Percentiles rank a stretch among this genome's conserved stretches.
Conservation (phyloP, 2,888 invertebrate species). For the Drosophila fungiperda region DNA sequence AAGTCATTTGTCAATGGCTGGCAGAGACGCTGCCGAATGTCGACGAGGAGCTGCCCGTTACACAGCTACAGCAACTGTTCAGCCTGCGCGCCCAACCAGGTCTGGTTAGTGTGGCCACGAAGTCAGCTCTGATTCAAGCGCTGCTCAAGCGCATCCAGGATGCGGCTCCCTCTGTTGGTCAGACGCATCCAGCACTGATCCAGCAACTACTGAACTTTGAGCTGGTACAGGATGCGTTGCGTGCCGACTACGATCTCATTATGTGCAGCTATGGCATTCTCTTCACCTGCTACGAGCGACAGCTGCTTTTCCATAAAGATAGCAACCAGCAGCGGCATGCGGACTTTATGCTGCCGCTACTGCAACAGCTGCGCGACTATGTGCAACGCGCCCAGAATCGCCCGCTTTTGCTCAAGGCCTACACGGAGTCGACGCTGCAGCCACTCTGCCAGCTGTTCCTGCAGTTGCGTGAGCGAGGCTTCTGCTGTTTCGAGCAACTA, state of each 20-base stretch:
- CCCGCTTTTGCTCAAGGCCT: constrained; percentile 47
- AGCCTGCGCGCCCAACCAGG: constrained; percentile 79
- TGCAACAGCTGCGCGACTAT: constrained; percentile 68
- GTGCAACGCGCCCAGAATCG: constrained; percentile 68
- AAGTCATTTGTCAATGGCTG: constrained; percentile 81
- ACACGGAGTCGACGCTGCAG: constrained; percentile 49
- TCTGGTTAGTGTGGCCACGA: constrained; percentile 65
- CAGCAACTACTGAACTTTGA: constrained; percentile 68
- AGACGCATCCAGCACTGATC: constrained; percentile 60
- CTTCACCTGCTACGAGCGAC: constrained; percentile 69
- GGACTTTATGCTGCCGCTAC: constrained; percentile 64
- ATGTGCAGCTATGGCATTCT: constrained; percentile 65
- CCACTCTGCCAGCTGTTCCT: constrained; percentile 71
- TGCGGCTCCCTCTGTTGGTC: not conserved
- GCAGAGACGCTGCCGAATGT: constrained; percentile 5
- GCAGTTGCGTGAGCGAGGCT: constrained; percentile 54
- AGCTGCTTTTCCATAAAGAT: constrained; percentile 36
- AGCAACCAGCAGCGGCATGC: constrained; percentile 44
- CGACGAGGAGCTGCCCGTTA: constrained; percentile 18
- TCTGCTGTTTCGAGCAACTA: constrained; percentile 77
- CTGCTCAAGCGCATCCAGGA: constrained; percentile 33
- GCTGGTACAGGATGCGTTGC: constrained; percentile 77
- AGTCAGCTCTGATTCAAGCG: constrained; percentile 62
- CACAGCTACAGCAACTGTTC: constrained; percentile 46
- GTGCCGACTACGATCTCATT: constrained; percentile 65